Base-by-base conservation (phyloP, 2,797 vertebrate genomes). In the Pempheris klunzingeri region DNA sequence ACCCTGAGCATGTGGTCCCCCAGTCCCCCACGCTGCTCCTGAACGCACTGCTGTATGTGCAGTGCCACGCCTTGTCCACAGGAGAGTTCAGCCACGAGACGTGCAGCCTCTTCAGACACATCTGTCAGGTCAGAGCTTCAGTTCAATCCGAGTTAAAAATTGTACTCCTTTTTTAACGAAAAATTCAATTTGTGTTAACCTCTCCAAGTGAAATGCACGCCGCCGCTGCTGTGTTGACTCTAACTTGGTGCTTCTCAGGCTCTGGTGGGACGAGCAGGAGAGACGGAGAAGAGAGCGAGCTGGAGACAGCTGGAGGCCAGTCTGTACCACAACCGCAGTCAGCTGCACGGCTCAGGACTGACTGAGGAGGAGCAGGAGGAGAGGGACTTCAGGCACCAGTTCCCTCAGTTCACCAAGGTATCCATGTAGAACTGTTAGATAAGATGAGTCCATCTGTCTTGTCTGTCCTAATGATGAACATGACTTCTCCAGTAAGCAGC, bases 241-340 rank as follows among this genome's bases (percentile, higher is more conserved):
- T 77, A n/a, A 7, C 30, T 5, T 47, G 32, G 71, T 46, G 12
- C n/a, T 70, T 13, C 39, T 43, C 75, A 99, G 98, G 97, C 97
- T 30, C 92, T 99, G 83, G 93, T 98, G 98, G 98, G 97, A 99
- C n/a, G 96, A 99, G 26, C 97, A 98, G 92, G 96, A 99, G 53
- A 93, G 90, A 26, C 74, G 38, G 38, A 92, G 86, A 13, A 94
- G 94, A 55, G 97, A 98, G 85, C 91, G 49, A 60, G 96, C n/a
- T n/a, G n/a, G n/a, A n/a, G 97, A 59, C 91, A 96, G 74, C 90
- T 92, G 85, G 94, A 97, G 78, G 93, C 43, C 55, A 98, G 95
- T 78, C 86, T 99, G 67, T 99, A 98, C 86, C 96, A 93, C 61
- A 96, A 87, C 69, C 96, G 93, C 63, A 95, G 92, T 68, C 95